phyloP scores from a whole-genome alignment of 2,113 vertebrate species.

The Felis chaus region DNA sequence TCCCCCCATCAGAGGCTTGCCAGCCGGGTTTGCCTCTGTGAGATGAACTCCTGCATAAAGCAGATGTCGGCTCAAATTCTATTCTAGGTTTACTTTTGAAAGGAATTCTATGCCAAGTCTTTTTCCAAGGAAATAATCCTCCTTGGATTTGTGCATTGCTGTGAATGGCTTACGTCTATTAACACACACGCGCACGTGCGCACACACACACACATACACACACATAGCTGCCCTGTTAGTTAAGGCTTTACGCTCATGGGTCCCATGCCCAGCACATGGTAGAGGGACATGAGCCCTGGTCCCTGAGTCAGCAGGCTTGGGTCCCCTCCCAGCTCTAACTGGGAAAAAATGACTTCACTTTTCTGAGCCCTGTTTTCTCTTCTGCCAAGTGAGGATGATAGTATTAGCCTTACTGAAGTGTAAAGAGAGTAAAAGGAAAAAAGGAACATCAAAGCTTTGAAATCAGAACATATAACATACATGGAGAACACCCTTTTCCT shows the following conservation, averaged over 20 bases:
- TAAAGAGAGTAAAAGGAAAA: background rate
- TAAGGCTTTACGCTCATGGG: background rate
- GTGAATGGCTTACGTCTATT: background rate
- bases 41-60: background rate
- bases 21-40: background rate
- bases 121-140: background rate
- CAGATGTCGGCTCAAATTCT: background rate
- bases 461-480: background rate
- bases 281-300: background rate
- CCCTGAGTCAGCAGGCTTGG: background rate
- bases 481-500: background rate
- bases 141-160: background rate
- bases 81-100: background rate
- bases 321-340: background rate
- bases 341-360: conserved; percentile 6
- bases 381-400: background rate
- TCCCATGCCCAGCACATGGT: background rate
- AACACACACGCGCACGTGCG: too few species aligned
- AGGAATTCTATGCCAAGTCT: conserved; percentile 1
- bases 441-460: background rate
- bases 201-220: background rate
- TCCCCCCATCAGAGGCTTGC: background rate
- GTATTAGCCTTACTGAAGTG: background rate
- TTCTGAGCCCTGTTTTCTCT: conserved; percentile 20
- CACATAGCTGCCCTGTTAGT: background rate